Percentiles rank a stretch among this genome's conserved stretches.
These are phyloP conservation scores for Chauna torquata DNA, from an alignment of 2,113 vertebrate genomes.

Conservation along the genomic window DNA sequence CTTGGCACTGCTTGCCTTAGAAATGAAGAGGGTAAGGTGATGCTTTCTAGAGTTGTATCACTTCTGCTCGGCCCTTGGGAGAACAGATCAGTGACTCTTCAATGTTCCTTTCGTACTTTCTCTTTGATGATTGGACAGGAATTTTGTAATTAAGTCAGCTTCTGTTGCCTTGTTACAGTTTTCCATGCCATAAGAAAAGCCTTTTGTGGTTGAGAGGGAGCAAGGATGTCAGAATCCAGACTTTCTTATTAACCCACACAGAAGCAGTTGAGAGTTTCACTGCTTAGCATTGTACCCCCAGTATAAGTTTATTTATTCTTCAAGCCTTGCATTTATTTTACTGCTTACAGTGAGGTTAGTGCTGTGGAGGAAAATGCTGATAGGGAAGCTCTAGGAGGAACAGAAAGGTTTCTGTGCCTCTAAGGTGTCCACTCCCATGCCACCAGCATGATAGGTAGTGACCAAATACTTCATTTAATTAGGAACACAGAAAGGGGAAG, in stretches of 20 bases:
- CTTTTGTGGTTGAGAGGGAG: background rate
- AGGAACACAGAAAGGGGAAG: background rate
- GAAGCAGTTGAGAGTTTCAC: background rate
- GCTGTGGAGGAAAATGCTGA: background rate
- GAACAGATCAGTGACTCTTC: background rate
- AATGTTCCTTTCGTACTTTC: background rate
- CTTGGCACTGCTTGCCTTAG: background rate
- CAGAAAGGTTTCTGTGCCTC: conserved; percentile 1
- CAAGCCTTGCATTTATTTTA: background rate
- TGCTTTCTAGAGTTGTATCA: background rate
- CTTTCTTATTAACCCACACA: background rate
- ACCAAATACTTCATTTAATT: background rate
- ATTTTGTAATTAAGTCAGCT: background rate
- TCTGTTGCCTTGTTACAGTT: background rate
- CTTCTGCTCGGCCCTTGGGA: background rate
- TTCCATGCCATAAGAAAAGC: background rate
- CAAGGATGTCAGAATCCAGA: background rate
- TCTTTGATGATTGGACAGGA: background rate
- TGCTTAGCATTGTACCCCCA: background rate
- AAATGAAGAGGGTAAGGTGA: background rate
- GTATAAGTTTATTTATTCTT: background rate
- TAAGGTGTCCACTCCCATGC: background rate
- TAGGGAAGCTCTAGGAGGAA: conserved; percentile 5
- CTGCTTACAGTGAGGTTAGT: background rate
- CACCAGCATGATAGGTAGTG: background rate